Percentiles rank a stretch among this genome's conserved stretches.
phyloP scores from a whole-genome alignment of 2,888 invertebrate species.

The Odontomyia ornata region DNA sequence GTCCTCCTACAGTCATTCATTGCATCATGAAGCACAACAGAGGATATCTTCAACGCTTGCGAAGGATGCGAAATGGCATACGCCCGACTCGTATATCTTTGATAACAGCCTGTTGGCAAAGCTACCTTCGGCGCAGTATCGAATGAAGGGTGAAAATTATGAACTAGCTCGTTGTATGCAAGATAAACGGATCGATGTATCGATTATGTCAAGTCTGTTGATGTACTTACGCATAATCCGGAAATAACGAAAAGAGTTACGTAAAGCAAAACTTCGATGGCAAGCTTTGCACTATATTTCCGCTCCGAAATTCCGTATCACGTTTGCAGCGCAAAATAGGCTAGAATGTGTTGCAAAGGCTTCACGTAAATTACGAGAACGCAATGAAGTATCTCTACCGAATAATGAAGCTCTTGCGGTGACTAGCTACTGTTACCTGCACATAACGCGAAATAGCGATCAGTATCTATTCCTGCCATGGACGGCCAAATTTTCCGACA shows the following conservation, averaged over 20 bases:
- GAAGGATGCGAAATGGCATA: conserved; percentile 63
- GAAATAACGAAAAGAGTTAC: conserved; percentile 61
- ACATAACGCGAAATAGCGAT: conserved; percentile 85
- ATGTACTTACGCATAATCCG: conserved; percentile 54
- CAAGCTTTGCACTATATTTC: conserved; percentile 61
- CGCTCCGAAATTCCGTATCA: conserved; percentile 58
- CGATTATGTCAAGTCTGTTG: conserved; percentile 51
- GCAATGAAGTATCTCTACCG: conserved; percentile 54
- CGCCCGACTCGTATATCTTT: conserved; percentile 66
- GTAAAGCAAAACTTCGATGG: conserved; percentile 58
- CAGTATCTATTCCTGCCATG: conserved; percentile 84
- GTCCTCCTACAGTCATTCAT: conserved; percentile 52
- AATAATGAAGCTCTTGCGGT: conserved; percentile 59
- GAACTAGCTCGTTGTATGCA: conserved; percentile 58
- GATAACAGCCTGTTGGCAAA: conserved; percentile 59
- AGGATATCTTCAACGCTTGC: conserved; percentile 66
- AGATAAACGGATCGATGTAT: conserved; percentile 57
- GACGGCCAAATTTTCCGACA: conserved; percentile 80
- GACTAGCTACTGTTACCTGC: conserved; percentile 82
- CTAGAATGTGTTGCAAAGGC: conserved; percentile 59
- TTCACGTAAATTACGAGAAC: conserved; percentile 58
- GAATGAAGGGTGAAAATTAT: conserved; percentile 28
- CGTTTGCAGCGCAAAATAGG: conserved; percentile 57
- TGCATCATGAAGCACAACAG: conserved; percentile 69
- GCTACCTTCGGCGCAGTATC: conserved; percentile 41